These are phyloP conservation scores for Hirudinaria manillensis DNA, from an alignment of 2,888 invertebrate genomes.

Conservation along the genomic window DNA sequence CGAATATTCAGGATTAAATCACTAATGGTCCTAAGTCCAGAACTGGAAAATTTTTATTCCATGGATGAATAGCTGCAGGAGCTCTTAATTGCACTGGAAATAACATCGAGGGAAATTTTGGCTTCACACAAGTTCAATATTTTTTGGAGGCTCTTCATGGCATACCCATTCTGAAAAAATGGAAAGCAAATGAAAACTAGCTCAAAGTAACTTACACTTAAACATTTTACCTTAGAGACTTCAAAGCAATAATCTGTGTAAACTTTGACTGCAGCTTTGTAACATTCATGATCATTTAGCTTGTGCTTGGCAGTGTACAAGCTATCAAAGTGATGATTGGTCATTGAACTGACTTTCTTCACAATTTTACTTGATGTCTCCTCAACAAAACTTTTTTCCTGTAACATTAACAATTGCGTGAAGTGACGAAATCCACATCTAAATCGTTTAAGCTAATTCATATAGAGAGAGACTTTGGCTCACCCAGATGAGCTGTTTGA, in stretches of 20 bases:
- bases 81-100: slow-evolving; percentile 42
- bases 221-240: slow-evolving; percentile 50
- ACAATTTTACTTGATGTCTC: slow-evolving; percentile 31
- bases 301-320: slow-evolving; percentile 37
- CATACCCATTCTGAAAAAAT: slow-evolving; percentile 51
- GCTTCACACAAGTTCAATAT: slow-evolving; percentile 56
- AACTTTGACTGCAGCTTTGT: slow-evolving; percentile 49
- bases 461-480: too few species aligned
- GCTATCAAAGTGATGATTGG: slow-evolving; percentile 35
- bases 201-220: slow-evolving; percentile 10
- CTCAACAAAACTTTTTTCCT: slow-evolving; percentile 28
- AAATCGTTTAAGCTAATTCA: too few species aligned
- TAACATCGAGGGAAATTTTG: slow-evolving; percentile 41
- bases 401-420: background rate
- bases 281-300: slow-evolving; percentile 52
- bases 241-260: slow-evolving; percentile 53
- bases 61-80: slow-evolving; percentile 30
- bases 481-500: slow-evolving; percentile 39
- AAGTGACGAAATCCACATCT: background rate
- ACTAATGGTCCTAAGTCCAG: too few species aligned
- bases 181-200: background rate
- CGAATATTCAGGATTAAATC: too few species aligned
- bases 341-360: slow-evolving; percentile 12
- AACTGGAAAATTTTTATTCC: too few species aligned
- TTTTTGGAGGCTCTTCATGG: slow-evolving; percentile 51